phyloP scores from a whole-genome alignment of 1,140 invertebrate species.

The Lanistes nyassanus region DNA sequence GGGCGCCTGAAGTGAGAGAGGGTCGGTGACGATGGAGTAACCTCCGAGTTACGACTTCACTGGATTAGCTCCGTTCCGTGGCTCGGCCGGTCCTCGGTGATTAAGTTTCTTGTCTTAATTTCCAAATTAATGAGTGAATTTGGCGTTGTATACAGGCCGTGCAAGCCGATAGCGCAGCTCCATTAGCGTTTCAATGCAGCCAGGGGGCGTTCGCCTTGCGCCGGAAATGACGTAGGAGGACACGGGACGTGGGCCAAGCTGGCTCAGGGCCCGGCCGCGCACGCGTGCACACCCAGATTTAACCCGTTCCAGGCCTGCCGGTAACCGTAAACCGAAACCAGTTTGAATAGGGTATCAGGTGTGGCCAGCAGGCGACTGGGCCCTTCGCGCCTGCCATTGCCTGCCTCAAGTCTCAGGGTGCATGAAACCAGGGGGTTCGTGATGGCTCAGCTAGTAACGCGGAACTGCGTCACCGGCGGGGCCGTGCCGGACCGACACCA shows the following conservation, averaged over 20 bases:
- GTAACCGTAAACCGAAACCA: constrained; percentile 17
- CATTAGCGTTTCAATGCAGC: constrained; percentile 10
- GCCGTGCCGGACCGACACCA: no score
- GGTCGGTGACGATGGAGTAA: no score
- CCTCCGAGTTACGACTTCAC: no score
- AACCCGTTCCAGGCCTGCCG: neutral
- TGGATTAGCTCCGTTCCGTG: neutral
- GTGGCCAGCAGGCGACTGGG: neutral
- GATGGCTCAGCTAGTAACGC: neutral
- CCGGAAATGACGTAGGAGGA: neutral
- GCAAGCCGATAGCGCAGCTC: neutral
- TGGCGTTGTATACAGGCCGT: neutral
- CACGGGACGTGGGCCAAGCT: neutral
- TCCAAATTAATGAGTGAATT: constrained; percentile 25
- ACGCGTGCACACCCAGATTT: constrained; percentile 6
- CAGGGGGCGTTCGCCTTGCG: neutral
- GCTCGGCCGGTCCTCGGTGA: neutral
- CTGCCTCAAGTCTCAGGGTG: neutral
- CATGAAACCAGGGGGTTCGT: neutral
- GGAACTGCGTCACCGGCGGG: no score
- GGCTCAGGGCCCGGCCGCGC: neutral
- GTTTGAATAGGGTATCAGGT: constrained; percentile 22
- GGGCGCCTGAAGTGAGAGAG: no score
- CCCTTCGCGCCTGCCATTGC: neutral
- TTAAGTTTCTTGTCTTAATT: constrained; percentile 25